These are phyloP conservation scores for Caretta caretta DNA, from an alignment of 2,113 vertebrate species.

Conservation along the genomic window DNA sequence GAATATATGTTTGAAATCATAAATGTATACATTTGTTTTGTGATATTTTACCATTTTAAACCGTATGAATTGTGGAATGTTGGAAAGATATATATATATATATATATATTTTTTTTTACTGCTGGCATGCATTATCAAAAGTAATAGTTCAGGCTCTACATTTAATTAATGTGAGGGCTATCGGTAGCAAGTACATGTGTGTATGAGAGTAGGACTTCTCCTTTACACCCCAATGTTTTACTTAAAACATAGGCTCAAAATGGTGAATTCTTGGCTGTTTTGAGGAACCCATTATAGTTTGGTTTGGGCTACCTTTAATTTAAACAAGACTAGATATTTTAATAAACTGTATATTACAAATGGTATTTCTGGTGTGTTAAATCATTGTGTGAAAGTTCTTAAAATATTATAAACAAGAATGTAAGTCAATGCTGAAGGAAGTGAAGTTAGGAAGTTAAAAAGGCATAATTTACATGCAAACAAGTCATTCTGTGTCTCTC, in stretches of 20 bases:
- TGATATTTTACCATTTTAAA: slow-evolving; percentile 39
- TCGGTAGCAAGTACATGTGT: background rate
- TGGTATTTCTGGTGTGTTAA: background rate
- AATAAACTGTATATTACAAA: slow-evolving; percentile 47
- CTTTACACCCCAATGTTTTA: background rate
- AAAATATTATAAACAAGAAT: background rate
- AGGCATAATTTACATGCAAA: background rate
- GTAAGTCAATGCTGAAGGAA: background rate
- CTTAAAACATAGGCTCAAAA: background rate
- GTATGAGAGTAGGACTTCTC: background rate
- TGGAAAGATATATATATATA: background rate
- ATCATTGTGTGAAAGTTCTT: background rate
- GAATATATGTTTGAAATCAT: slow-evolving; percentile 73
- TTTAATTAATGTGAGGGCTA: background rate
- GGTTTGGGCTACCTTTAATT: slow-evolving; percentile 35
- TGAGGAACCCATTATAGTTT: background rate
- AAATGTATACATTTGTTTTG: slow-evolving; percentile 63
- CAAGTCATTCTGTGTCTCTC: background rate
- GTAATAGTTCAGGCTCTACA: slow-evolving; percentile 24
- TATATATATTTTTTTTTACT: background rate
- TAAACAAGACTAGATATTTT: slow-evolving; percentile 45
- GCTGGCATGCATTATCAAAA: slow-evolving; percentile 6
- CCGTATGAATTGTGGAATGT: slow-evolving; percentile 12
- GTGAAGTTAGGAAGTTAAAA: background rate
- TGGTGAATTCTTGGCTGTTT: background rate